Evolutionary conservation across 2,797 vertebrate genomes (phyloP), one percentile per base, ranked within the genome.

Genomic region (Ficedula albicollis): DNA sequence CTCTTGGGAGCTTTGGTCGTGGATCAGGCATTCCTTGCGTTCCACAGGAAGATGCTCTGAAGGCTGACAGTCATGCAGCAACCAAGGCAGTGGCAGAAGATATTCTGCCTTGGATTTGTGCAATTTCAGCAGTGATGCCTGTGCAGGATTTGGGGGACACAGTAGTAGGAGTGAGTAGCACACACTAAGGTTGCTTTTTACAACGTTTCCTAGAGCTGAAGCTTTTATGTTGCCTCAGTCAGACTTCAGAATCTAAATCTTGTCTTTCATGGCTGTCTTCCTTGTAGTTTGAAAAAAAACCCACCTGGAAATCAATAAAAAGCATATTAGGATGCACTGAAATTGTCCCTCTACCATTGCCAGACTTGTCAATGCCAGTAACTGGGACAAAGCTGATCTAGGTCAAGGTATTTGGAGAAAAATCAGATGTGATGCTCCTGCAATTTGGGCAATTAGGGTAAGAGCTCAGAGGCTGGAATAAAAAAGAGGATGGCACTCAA

Each of bases 341-440:
- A 91, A 67, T 73, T 76, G 67, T 64, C 55, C 69, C 74, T 76
- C 67, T 69, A 6, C 67, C 15, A 8, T 2, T 84, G 54, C 77
- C 67, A 94, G 83, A 11, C 59, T 76, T 60, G 70, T 78, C 87
- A 62, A 11, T 58, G 62, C 58, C 67, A 60, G 67, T 81, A 90
- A 76, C 20, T 69, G 80, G 83, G 90, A 81, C 90, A 87, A 70
- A 90, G 75, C 59, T 72, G 74, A 87, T 90, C 88, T 76, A 91
- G 91, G 83, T 93, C 85, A 86, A 76, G 60, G 69, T 91, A 56
- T 82, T 94, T 73, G 85, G 62, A 88, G 83, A 87, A 39, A 93
- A 93, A 89, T 89, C 52, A 38, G 36, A 89, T 79, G 70, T 67
- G 84, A 91, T 79, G 51, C 83, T 69, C 4, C 66, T 79, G 85